These are phyloP conservation scores for Hydractinia symbiolongicarpus DNA, from an alignment of 30 jellyfish, hydroid and myxozoan species.

Conservation along the genomic window DNA sequence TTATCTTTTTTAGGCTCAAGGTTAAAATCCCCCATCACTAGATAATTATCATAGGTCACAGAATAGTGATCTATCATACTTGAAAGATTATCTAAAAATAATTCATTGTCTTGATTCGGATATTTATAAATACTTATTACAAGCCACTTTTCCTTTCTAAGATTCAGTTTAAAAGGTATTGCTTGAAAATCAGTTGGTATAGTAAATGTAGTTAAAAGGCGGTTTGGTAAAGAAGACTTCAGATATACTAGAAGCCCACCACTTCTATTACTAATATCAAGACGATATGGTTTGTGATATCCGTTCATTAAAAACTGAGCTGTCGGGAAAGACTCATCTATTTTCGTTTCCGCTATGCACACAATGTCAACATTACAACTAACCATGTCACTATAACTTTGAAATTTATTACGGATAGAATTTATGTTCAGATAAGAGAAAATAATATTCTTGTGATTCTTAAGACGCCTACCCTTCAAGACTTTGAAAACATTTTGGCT, in stretches of 20 bases:
- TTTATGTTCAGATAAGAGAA: too few species aligned
- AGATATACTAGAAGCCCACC: background rate
- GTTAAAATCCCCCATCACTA: conserved; percentile 32
- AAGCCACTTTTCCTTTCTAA: background rate
- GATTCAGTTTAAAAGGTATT: background rate
- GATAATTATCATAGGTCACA: conserved; percentile 5
- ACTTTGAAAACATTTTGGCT: too few species aligned
- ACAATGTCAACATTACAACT: too few species aligned
- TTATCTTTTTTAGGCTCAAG: conserved; percentile 18
- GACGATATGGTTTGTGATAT: background rate
- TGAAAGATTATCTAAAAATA: conserved; percentile 5
- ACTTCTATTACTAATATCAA: background rate
- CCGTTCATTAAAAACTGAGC: too few species aligned
- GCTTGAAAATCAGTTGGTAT: background rate
- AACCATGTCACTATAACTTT: too few species aligned
- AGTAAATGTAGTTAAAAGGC: background rate
- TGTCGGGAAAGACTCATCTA: too few species aligned
- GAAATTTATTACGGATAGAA: too few species aligned
- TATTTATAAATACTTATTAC: background rate
- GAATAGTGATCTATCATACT: conserved; percentile 23
- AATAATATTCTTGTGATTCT: too few species aligned
- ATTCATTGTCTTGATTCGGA: conserved; percentile 11
- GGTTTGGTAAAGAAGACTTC: background rate
- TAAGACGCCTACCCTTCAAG: too few species aligned
- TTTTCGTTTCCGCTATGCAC: too few species aligned